Conservation (phyloP, 2,888 invertebrate genomes). For the Tenthredo notha region DNA sequence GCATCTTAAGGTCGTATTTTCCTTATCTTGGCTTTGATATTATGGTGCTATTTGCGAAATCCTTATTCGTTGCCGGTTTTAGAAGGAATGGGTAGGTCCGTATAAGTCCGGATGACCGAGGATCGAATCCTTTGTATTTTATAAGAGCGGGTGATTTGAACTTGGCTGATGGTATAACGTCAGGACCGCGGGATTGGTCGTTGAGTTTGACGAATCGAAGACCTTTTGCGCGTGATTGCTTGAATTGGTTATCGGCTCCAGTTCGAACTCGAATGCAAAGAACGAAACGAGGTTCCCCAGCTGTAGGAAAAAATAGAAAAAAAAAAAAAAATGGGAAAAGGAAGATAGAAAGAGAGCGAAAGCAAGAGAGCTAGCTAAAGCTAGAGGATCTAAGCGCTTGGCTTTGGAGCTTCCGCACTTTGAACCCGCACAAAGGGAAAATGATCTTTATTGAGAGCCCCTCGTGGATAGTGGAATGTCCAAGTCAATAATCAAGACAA, state of each 20-base stretch:
- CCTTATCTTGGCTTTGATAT: conserved; percentile 20
- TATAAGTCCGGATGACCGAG: conserved; percentile 57
- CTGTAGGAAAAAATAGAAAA: neutral
- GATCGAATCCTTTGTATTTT: conserved; percentile 55
- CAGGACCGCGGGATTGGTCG: conserved; percentile 42
- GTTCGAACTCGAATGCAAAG: conserved; percentile 46
- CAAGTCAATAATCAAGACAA: conserved; percentile 52
- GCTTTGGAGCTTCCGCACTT: conserved; percentile 35
- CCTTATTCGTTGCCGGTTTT: conserved; percentile 49
- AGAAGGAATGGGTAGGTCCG: conserved; percentile 42
- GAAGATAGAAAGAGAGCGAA: neutral
- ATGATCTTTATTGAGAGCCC: conserved; percentile 49
- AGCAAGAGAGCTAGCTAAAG: neutral
- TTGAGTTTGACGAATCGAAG: conserved; percentile 51
- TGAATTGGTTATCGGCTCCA: conserved; percentile 45
- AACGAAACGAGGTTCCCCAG: neutral
- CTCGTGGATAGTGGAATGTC: conserved; percentile 47
- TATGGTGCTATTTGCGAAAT: conserved; percentile 26
- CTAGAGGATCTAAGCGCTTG: conserved; percentile 13
- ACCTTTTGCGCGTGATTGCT: conserved; percentile 48
- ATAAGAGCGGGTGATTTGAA: conserved; percentile 37
- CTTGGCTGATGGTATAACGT: conserved; percentile 10
- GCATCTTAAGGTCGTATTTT: conserved; percentile 15
- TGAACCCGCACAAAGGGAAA: conserved; percentile 48
- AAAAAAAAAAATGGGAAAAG: neutral